phyloP scores from a whole-genome alignment of 2,113 vertebrate genomes.

The Trichomycterus rosablanca region DNA sequence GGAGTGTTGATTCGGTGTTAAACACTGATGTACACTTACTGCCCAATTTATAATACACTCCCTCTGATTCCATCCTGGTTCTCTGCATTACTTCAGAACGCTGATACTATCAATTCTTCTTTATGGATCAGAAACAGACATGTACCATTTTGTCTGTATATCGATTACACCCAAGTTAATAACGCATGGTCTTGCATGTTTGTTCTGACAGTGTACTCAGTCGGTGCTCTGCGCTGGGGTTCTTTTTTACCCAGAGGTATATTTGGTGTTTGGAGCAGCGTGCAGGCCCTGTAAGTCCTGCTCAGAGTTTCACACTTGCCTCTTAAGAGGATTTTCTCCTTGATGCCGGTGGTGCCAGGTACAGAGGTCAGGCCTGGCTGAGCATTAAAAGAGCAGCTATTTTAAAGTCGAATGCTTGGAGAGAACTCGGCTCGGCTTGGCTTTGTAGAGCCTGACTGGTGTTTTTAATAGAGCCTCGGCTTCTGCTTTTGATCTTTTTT shows the following conservation, averaged over 20 bases:
- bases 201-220: no score
- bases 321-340: slow-evolving; percentile 33
- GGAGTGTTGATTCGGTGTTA: no score
- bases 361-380: slow-evolving; percentile 14
- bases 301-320: slow-evolving; percentile 15
- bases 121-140: no score
- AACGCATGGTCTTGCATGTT: neutral
- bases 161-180: no score
- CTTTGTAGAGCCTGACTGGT: neutral
- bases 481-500: neutral
- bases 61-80: no score
- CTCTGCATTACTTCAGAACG: no score
- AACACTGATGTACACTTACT: no score
- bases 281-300: neutral
- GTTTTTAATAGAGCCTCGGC: slow-evolving; percentile 15
- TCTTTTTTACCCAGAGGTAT: no score
- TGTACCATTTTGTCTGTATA: no score
- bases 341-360: slow-evolving; percentile 10
- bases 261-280: slow-evolving; percentile 4
- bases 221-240: no score
- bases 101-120: no score
- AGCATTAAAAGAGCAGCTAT: slow-evolving; percentile 17
- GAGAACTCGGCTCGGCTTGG: neutral
- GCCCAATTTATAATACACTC: no score
- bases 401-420: neutral